Base-by-base conservation (phyloP, 2,888 invertebrate genomes). In the Rhabditoides inermis region DNA sequence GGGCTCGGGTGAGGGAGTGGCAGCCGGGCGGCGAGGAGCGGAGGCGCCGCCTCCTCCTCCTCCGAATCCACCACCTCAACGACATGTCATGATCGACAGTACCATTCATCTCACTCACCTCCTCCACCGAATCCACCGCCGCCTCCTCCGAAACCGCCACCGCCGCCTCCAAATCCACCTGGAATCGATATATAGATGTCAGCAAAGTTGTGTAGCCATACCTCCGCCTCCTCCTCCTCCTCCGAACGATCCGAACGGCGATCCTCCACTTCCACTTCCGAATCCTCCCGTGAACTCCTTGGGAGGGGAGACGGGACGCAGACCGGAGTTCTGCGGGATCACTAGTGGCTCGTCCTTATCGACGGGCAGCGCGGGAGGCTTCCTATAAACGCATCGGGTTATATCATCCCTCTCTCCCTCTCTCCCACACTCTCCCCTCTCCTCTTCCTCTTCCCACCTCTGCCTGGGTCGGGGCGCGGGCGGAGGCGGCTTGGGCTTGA, bases 261-360 rank as follows among this genome's bases (percentile, higher is more conserved):
- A 41, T 26, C n/a, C 55, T 26, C 51, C 52, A 49, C 56, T 56
- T 39, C 59, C 58, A 22, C 58, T 55, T 20, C 61, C 59, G 15
- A 54, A 59, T 3, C 55, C 50, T 42, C 54, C 65, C 3, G 49
- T 45, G 51, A 73, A 73, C 46, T 73, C 73, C 49, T 66, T 69
- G n/a, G 73, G 73, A 42, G 73, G 73, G 3, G 68, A 55, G 27
- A 70, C 71, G 20, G 73, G 68, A 23, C 73, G 62, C 3, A 73
- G 65, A 7, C 73, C 73, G 4, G 73, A 73, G 50, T 73, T 72
- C 49, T 71, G 67, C 41, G 73, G 73, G 30, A 73, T 71, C 23
- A 72, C 61, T 40, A 59, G 41, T 3, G 52, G 45, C 5, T 55
- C 57, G 42, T 61, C 61, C 27, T 60, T 58, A 35, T 55, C 61